These are phyloP conservation scores for Erpetoichthys calabaricus DNA, from an alignment of 2,797 vertebrate genomes.

Conservation along the genomic window DNA sequence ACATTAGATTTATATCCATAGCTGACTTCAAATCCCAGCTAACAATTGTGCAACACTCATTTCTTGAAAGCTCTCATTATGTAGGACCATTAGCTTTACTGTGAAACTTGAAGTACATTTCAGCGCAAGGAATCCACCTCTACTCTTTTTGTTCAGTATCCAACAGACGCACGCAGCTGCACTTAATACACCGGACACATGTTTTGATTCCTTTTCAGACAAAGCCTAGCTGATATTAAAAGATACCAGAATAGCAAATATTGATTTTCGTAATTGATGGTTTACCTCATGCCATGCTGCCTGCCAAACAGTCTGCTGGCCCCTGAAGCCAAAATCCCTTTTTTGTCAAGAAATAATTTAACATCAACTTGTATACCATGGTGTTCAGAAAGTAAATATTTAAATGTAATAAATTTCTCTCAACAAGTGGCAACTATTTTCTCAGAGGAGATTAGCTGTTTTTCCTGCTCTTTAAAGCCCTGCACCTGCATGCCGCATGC, in stretches of 20 bases:
- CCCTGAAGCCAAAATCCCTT: neutral
- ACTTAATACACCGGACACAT: conserved; percentile 25
- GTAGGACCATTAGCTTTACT: neutral
- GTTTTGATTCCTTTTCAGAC: conserved; percentile 30
- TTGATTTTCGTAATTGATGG: conserved; percentile 50
- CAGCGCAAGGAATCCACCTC: conserved; percentile 10
- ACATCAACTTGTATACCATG: conserved; percentile 40
- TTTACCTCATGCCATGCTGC: conserved; percentile 33
- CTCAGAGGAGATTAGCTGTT: no score
- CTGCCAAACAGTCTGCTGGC: neutral
- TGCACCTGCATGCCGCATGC: no score
- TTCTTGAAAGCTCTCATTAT: no score
- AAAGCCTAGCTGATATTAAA: conserved; percentile 43
- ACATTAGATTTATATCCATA: no score
- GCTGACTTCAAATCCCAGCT: no score
- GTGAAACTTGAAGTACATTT: conserved; percentile 5
- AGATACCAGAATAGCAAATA: conserved; percentile 61
- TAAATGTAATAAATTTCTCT: conserved; percentile 64
- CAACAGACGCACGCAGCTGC: conserved; percentile 24
- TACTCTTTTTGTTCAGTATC: neutral
- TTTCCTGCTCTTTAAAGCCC: no score
- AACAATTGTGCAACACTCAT: no score
- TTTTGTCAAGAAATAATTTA: conserved; percentile 41
- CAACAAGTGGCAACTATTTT: conserved; percentile 41
- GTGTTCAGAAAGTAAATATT: conserved; percentile 65